Evolutionary conservation across 2,888 invertebrate genomes (phyloP), one percentile per base, ranked within the genome.

Genomic region (Harpagoxenus sublaevis): DNA sequence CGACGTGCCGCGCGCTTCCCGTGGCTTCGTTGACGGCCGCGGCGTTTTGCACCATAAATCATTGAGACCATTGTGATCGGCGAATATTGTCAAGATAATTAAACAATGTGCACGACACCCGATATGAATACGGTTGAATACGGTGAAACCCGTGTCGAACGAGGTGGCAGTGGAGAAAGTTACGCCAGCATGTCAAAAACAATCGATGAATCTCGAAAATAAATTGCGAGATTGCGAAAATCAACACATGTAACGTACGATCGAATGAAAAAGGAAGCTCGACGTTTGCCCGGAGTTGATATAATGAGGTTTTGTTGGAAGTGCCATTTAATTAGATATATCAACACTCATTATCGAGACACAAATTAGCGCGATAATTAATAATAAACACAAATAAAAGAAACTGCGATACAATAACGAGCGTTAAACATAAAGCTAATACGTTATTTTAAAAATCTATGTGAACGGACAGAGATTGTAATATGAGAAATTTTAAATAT

Each of bases 31-130:
- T 73, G 82, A 71, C 62, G 73, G n/a, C n/a, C n/a, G n/a, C n/a
- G n/a, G 35, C 35, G 65, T 60, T 78, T 85, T 63, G 75, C 35
- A 65, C 18, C 35, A 75, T 83, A 79, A 89, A 89, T 87, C 87
- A 86, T 79, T 60, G 48, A 35, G 23, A 51, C 63, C 75, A 60
- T 79, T 66, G 62, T 73, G 62, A 88, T 78, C 28, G 10, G 53
- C 53, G 84, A 86, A 86, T 84, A 89, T 87, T 83, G 84, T 84
- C 77, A 71, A 66, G 84, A 86, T 84, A 89, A 87, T 89, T 89
- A 86, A 85, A 85, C 87, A 84, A 84, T 75, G 53, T 62, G 60
- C 79, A 45, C 60, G 79, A 81, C 79, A 62, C 28, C 15, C 75
- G 31, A 39, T 74, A 53, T 68, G 65, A 84, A 88, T 79, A 83